A percentile compares a stretch with the other conserved stretches of the same genome.
Conservation (phyloP, 1,140 invertebrate genomes). For the Aradophagus sp. region DNA sequence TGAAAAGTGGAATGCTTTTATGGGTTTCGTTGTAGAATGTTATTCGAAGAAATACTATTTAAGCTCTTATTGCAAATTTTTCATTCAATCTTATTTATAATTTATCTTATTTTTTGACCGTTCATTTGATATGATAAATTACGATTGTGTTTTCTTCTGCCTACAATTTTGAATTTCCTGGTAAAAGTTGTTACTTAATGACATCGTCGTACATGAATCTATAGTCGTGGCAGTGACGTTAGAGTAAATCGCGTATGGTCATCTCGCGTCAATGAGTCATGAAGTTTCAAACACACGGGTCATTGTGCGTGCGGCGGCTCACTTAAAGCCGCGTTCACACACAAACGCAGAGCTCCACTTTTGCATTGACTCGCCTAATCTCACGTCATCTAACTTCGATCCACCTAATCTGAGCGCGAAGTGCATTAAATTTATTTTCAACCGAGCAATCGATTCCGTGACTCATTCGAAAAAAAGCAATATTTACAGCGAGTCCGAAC, state of each 20-base stretch:
- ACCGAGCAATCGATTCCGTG: slow-evolving; percentile 4
- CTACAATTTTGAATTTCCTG: no score
- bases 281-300: slow-evolving; percentile 5
- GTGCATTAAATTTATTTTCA: slow-evolving; percentile 26
- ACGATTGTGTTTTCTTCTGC: no score
- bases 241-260: not conserved
- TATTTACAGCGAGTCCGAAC: slow-evolving; percentile 19
- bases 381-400: slow-evolving; percentile 37
- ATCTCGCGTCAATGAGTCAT: slow-evolving; percentile 18
- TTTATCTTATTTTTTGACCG: no score
- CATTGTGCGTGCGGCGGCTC: slow-evolving; percentile 6
- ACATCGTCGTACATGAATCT: no score
- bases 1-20: no score
- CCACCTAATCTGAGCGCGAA: slow-evolving; percentile 6
- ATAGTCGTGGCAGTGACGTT: no score
- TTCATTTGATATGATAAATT: no score
- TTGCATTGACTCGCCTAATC: slow-evolving; percentile 26
- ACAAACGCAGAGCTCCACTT: slow-evolving; percentile 17
- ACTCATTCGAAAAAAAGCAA: slow-evolving; percentile 18
- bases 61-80: no score
- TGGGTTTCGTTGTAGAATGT: no score
- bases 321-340: slow-evolving; percentile 4
- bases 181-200: no score
- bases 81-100: no score
- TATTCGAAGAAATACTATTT: no score